Conservation (phyloP, 2,113 vertebrate species). For the Telmatochromis sp. region DNA sequence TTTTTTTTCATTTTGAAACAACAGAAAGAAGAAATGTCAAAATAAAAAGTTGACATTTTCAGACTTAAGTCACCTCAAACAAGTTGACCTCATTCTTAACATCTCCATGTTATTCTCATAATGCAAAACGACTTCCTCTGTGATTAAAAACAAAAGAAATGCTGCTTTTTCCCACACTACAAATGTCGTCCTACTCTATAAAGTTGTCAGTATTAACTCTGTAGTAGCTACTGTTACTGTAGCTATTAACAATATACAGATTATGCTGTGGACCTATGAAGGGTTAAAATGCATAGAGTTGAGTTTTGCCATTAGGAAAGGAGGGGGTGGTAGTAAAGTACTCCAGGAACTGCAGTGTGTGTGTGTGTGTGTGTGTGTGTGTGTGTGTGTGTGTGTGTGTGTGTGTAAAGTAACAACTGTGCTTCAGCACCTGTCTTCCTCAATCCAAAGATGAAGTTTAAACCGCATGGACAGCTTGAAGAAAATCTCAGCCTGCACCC, state of each 20-base stretch:
- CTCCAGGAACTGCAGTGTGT: background rate
- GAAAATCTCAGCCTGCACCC: background rate
- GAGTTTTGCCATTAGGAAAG: background rate
- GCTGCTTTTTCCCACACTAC: no score
- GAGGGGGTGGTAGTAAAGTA: background rate
- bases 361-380: background rate
- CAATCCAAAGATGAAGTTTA: conserved; percentile 42
- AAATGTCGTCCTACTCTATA: background rate
- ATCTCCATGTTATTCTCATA: background rate
- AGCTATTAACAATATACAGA: background rate
- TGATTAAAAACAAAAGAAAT: background rate
- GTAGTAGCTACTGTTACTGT: background rate
- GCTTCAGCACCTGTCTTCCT: conserved; percentile 61
- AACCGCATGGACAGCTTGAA: conserved; percentile 55
- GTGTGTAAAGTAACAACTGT: conserved; percentile 28
- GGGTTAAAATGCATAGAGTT: background rate
- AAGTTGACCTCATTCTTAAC: background rate
- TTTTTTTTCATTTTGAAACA: background rate
- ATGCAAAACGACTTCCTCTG: background rate
- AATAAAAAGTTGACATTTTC: background rate
- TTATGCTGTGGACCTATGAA: background rate
- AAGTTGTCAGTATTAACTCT: background rate
- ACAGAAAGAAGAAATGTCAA: background rate
- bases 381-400: background rate
- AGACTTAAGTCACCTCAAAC: background rate